A percentile compares a stretch with the other conserved stretches of the same genome.
Conservation (phyloP, 2,797 vertebrate species). For the Phataginus tricuspis region DNA sequence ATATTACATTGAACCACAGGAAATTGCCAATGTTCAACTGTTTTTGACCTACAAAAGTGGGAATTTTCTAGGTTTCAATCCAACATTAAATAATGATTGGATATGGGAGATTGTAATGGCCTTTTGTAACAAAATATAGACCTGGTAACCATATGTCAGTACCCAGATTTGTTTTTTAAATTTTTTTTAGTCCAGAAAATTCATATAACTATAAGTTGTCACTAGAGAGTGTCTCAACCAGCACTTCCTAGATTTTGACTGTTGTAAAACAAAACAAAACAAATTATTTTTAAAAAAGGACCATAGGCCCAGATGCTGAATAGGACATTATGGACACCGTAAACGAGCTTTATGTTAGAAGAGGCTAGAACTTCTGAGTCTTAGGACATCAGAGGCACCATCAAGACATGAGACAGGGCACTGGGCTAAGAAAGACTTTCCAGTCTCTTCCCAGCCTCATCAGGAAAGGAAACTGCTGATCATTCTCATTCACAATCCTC, state of each 20-base stretch:
- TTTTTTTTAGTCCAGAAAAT: slow-evolving; percentile 6
- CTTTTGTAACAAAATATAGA: slow-evolving; percentile 33
- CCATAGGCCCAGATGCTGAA: neutral
- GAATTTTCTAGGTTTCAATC: slow-evolving; percentile 9
- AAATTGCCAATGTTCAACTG: slow-evolving; percentile 54
- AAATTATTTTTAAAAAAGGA: neutral
- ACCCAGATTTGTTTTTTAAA: neutral
- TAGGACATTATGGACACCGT: neutral
- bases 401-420: neutral
- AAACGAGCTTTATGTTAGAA: neutral
- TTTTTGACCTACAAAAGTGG: slow-evolving; percentile 52
- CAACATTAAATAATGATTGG: slow-evolving; percentile 28
- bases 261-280: neutral
- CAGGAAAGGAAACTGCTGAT: neutral
- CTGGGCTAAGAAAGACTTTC: neutral
- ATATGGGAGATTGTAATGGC: neutral
- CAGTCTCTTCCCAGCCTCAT: neutral
- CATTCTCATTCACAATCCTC: neutral
- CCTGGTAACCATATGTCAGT: slow-evolving; percentile 16
- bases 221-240: neutral
- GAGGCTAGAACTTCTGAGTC: neutral
- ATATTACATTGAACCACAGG: neutral
- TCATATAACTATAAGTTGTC: neutral
- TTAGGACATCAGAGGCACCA: neutral
- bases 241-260: neutral